Conservation (phyloP, 1,140 invertebrate genomes). For the Protaetia brevitarsis region DNA sequence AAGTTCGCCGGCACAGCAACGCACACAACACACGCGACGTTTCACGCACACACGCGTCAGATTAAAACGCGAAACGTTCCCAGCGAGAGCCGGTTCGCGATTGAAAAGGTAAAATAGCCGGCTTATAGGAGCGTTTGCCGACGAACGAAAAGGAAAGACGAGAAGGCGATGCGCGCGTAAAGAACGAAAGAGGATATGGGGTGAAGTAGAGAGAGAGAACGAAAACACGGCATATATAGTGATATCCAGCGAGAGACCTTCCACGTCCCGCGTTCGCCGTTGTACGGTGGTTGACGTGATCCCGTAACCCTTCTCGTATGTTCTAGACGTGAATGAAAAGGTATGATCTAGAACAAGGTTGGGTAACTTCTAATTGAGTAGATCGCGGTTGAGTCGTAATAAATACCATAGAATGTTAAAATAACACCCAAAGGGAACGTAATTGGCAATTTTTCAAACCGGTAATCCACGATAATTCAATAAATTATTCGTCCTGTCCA, state of each 20-base stretch:
- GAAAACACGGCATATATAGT: background rate
- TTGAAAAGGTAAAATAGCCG: constrained; percentile 7
- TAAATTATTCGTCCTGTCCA: too few relatives aligned
- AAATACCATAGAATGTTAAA: too few relatives aligned
- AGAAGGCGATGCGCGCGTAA: background rate
- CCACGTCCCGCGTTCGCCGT: background rate
- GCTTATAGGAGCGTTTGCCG: background rate
- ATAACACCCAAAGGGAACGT: too few relatives aligned
- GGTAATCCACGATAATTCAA: too few relatives aligned
- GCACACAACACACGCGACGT: constrained; percentile 25
- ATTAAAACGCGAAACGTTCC: background rate
- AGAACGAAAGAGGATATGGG: background rate
- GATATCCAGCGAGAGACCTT: constrained; percentile 1
- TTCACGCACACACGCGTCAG: background rate
- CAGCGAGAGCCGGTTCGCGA: constrained; percentile 12
- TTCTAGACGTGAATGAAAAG: constrained; percentile 1
- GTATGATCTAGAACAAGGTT: too few relatives aligned
- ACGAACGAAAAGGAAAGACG: constrained; percentile 8
- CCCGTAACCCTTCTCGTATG: background rate
- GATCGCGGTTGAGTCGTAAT: too few relatives aligned
- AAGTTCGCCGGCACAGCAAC: too few relatives aligned
- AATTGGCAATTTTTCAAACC: too few relatives aligned
- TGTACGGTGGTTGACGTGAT: too few relatives aligned
- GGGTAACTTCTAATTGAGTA: too few relatives aligned
- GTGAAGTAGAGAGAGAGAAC: background rate